Conservation (phyloP, 2,888 invertebrate species). For the Ormyrus labotus region DNA sequence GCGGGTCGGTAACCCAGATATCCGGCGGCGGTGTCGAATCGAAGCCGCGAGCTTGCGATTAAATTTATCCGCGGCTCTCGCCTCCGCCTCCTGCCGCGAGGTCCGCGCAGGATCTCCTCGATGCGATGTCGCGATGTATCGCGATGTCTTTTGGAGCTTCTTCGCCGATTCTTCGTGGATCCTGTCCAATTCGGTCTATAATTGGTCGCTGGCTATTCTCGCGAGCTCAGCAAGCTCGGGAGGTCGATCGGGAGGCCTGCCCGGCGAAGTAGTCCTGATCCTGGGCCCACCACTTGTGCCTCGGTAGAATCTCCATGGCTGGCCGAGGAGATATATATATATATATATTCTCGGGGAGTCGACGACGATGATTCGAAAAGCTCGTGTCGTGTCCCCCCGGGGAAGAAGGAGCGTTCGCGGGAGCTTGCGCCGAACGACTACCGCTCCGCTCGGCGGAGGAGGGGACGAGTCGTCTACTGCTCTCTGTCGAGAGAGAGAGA, state of each 20-base stretch:
- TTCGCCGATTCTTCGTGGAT: background rate
- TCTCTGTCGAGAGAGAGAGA: background rate
- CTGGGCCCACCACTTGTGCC: background rate
- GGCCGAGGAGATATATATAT: too few species aligned
- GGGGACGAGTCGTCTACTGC: background rate
- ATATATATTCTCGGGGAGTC: background rate
- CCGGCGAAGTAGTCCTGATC: background rate
- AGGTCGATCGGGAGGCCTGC: too few species aligned
- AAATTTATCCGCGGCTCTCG: slow-evolving; percentile 26
- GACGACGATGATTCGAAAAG: background rate
- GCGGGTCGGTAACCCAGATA: slow-evolving; percentile 65
- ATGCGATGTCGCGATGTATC: background rate
- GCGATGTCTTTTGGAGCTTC: too few species aligned
- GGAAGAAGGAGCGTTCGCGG: too few species aligned
- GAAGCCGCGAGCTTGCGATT: slow-evolving; percentile 7
- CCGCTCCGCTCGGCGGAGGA: too few species aligned
- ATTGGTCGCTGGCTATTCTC: background rate
- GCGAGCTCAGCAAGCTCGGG: too few species aligned
- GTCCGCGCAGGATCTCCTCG: background rate
- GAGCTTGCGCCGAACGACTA: too few species aligned
- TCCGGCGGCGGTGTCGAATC: slow-evolving; percentile 46
- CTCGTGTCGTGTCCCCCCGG: too few species aligned
- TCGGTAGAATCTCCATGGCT: background rate
- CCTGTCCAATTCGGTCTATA: background rate
- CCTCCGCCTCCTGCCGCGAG: slow-evolving; percentile 35